Evolutionary conservation across 2,113 vertebrate species (phyloP), one percentile per base, ranked within the genome.

Genomic region (Sceloporus undulatus): DNA sequence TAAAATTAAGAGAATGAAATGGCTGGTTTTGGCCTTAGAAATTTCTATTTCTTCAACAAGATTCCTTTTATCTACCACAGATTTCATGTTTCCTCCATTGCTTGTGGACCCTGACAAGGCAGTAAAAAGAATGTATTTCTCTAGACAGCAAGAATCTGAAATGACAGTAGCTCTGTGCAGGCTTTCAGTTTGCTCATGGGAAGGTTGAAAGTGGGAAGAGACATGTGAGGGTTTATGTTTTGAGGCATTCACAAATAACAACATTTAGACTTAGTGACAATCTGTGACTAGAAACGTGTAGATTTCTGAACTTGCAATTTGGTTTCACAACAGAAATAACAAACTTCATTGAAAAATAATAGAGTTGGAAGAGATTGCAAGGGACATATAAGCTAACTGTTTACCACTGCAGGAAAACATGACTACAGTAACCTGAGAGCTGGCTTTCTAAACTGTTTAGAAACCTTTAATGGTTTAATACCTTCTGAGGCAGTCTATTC

Each of bases 61-160:
- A 93, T 92, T 19, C 27, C 88, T 90, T 88, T 95, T 82, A 91
- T 92, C 85, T 90, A 78, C 90, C 86, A 89, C 21, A 70, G 52
- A 62, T 19, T 76, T 91, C 91, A 86, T 90, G 85, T 89, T 85
- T 38, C 66, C 38, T 84, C 23, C n/a, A 92, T 29, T 27, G 84
- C 95, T 95, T 91, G 84, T 92, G 92, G 89, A 96, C 87, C 48
- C 89, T 92, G 88, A 88, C 88, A 88, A 94, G 73, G 92, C 93
- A 93, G 91, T 87, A 92, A 92, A 92, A 93, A 95, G 92, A 90
- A 91, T 94, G 92, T 95, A 93, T 95, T 92, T 94, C 87, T 92
- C 94, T 87, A 84, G 90, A 92, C 79, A 54, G 94, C 90, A 88
- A 0, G 84, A 90, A 88, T 85, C 90, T 93, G 92, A 90, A 88